Conservation (phyloP, 1,140 invertebrate genomes). For the Monomorium pharaonis region DNA sequence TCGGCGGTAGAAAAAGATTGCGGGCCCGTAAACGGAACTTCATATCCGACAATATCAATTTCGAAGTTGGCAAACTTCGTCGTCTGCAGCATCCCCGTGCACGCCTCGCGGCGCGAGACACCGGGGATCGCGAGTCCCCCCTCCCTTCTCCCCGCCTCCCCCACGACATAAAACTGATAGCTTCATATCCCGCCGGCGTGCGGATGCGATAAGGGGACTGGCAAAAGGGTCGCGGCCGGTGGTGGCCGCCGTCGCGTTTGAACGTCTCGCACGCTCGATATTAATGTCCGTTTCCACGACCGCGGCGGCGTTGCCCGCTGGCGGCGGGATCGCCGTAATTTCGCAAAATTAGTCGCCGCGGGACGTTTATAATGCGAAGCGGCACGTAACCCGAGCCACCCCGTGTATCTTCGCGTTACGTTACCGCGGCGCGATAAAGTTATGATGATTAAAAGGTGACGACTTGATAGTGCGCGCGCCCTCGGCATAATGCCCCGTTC, state of each 20-base stretch:
- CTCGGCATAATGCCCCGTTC: neutral
- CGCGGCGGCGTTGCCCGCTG: slow-evolving; percentile 44
- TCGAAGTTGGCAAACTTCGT: slow-evolving; percentile 35
- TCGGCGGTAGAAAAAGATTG: slow-evolving; percentile 13
- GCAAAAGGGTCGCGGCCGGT: neutral
- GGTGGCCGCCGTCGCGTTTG: slow-evolving; percentile 26
- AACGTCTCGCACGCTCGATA: slow-evolving; percentile 63
- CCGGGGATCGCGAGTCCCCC: neutral
- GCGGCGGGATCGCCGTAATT: slow-evolving; percentile 66
- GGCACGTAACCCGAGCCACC: slow-evolving; percentile 50
- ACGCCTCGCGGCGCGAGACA: neutral
- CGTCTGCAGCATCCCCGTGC: neutral
- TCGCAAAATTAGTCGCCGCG: slow-evolving; percentile 63
- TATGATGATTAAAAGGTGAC: slow-evolving; percentile 62
- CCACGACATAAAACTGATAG: slow-evolving; percentile 70
- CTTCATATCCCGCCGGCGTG: slow-evolving; percentile 41
- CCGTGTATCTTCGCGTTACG: slow-evolving; percentile 46
- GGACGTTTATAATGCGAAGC: slow-evolving; percentile 67
- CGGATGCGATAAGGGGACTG: slow-evolving; percentile 13
- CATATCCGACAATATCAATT: slow-evolving; percentile 49
- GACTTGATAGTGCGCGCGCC: slow-evolving; percentile 49
- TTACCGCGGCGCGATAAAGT: slow-evolving; percentile 48
- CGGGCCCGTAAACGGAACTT: slow-evolving; percentile 41
- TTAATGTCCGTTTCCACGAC: slow-evolving; percentile 65
- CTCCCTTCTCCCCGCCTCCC: too few relatives aligned